Evolutionary conservation across 1,140 invertebrate species (phyloP).

Genomic region (Cataglyphis hispanica): DNA sequence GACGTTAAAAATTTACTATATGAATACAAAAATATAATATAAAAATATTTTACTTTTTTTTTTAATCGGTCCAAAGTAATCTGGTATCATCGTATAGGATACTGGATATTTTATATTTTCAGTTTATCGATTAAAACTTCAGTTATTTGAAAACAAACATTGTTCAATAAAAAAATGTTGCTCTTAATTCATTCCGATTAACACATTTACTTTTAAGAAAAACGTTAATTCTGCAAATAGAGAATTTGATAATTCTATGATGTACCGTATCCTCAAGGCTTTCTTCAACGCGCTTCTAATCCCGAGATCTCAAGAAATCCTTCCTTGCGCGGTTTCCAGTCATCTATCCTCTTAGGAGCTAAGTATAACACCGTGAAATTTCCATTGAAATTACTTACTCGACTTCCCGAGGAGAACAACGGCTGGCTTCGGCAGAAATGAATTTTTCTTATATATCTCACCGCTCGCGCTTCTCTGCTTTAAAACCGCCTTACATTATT

Average conservation of each 20-base stretch:
- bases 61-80: background rate
- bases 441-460: constrained; percentile 65
- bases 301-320: constrained; percentile 30
- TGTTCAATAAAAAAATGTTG: background rate
- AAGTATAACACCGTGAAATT: constrained; percentile 62
- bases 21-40: background rate
- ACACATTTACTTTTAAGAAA: constrained; percentile 12
- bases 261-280: constrained; percentile 13
- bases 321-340: constrained; percentile 57
- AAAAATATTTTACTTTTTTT: background rate
- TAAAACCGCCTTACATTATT: constrained; percentile 60
- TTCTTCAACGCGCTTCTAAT: constrained; percentile 15
- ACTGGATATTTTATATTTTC: background rate
- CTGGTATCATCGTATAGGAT: background rate
- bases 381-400: constrained; percentile 65
- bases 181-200: background rate
- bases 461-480: constrained; percentile 47
- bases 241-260: constrained; percentile 41
- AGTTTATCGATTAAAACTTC: background rate
- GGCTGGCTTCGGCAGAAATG: constrained; percentile 62
- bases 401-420: constrained; percentile 56
- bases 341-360: constrained; percentile 62
- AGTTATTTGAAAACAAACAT: background rate
- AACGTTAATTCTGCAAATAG: constrained; percentile 50
- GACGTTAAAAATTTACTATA: constrained; percentile 2